Evolutionary conservation across 2,888 invertebrate species (phyloP).

Genomic region (Eutolmus rufibarbis): DNA sequence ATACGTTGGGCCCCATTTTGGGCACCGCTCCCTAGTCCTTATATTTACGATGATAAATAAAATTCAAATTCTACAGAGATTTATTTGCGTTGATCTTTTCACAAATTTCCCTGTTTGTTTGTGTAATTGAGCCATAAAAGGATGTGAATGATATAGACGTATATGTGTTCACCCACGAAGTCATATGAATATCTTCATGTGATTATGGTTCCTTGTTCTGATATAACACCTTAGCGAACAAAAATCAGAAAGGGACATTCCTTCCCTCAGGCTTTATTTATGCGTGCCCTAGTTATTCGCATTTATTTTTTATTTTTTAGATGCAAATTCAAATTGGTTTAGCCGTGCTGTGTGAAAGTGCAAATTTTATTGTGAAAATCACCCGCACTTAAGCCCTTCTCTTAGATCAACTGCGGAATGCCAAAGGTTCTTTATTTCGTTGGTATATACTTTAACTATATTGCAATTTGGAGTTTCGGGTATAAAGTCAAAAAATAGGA

Average conservation of each 20-base stretch:
- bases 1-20: neutral
- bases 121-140: conserved; percentile 45
- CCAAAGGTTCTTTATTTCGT: neutral
- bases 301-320: neutral
- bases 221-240: neutral
- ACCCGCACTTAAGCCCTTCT: neutral
- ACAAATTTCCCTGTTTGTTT: conserved; percentile 43
- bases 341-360: neutral
- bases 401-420: neutral
- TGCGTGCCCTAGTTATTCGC: neutral
- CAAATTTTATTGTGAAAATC: neutral
- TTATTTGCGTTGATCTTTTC: conserved; percentile 40
- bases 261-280: neutral
- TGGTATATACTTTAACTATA: neutral
- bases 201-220: neutral
- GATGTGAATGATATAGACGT: conserved; percentile 37
- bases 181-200: conserved; percentile 1
- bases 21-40: neutral
- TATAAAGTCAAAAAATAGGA: too few species aligned
- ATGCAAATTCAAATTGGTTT: neutral
- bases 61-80: conserved; percentile 40
- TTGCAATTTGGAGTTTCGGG: neutral
- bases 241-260: neutral
- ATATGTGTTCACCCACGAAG: neutral
- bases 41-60: conserved; percentile 40